A percentile compares a stretch with the other conserved stretches of the same genome.
Evolutionary conservation across 2,113 vertebrate species (phyloP).

Genomic region (Dicrurus megarhynchus): DNA sequence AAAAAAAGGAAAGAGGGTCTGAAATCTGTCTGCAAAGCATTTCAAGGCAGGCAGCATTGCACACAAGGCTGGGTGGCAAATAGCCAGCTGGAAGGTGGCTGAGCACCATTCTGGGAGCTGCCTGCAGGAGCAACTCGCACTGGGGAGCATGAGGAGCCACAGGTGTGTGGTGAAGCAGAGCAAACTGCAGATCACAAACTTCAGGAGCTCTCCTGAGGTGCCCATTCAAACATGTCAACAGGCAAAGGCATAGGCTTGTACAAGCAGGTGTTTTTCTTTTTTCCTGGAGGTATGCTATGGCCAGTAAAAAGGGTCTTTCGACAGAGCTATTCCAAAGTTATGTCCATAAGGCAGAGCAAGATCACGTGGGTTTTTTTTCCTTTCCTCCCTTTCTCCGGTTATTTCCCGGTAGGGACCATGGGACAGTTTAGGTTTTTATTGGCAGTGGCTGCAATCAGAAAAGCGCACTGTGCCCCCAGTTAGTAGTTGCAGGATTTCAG

Average conservation of each 20-base stretch:
- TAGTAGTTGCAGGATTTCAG: neutral
- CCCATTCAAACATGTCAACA: neutral
- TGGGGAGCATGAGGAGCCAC: rapidly evolving
- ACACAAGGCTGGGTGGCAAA: neutral
- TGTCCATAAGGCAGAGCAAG: neutral
- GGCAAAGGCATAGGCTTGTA: neutral
- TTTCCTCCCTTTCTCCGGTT: neutral
- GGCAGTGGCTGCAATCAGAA: neutral
- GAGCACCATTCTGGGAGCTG: rapidly evolving
- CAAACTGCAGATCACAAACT: neutral
- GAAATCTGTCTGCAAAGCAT: neutral
- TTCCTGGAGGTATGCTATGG: neutral
- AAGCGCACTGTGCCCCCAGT: neutral
- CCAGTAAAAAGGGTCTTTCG: neutral
- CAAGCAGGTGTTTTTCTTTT: neutral
- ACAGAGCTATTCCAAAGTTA: neutral
- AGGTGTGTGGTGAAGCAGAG: neutral
- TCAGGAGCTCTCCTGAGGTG: neutral
- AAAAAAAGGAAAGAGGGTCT: neutral
- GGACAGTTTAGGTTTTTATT: neutral
- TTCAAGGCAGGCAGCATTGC: neutral
- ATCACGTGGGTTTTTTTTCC: neutral
- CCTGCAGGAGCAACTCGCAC: rapidly evolving
- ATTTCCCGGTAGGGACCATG: neutral
- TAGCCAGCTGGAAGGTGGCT: neutral